Evolutionary conservation across 2,797 vertebrate genomes (phyloP).

Genomic region (Lutjanus argentimaculatus): DNA sequence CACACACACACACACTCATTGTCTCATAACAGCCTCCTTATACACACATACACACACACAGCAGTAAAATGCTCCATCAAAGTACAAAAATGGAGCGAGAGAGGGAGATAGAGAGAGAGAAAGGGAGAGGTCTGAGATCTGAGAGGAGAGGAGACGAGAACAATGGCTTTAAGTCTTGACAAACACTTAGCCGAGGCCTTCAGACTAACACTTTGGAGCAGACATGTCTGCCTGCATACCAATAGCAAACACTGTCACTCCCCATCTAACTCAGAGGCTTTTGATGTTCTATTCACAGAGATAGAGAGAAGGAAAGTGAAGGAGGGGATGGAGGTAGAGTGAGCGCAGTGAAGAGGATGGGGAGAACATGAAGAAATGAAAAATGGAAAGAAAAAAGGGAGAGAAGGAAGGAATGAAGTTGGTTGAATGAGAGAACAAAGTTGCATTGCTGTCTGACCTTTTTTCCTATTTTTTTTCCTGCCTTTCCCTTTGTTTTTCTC

Average conservation of each 20-base stretch:
- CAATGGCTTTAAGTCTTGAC: slow-evolving; percentile 84
- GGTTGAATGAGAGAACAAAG: slow-evolving; percentile 32
- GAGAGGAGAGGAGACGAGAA: slow-evolving; percentile 76
- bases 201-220: slow-evolving; percentile 81
- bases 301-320: slow-evolving; percentile 70
- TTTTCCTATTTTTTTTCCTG: slow-evolving; percentile 5
- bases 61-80: slow-evolving; percentile 72
- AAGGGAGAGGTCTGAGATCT: slow-evolving; percentile 74
- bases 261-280: slow-evolving; percentile 80
- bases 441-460: slow-evolving; percentile 18
- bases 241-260: slow-evolving; percentile 82
- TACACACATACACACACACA: slow-evolving; percentile 25
- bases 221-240: slow-evolving; percentile 82
- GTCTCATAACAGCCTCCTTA: slow-evolving; percentile 13
- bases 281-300: slow-evolving; percentile 84
- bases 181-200: slow-evolving; percentile 83
- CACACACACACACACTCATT: slow-evolving; percentile 2
- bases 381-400: slow-evolving; percentile 12
- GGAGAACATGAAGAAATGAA: slow-evolving; percentile 36
- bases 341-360: slow-evolving; percentile 40
- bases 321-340: slow-evolving; percentile 56
- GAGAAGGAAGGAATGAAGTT: slow-evolving; percentile 27
- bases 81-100: slow-evolving; percentile 66
- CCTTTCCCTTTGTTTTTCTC: neutral
- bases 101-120: slow-evolving; percentile 58